These are phyloP conservation scores for Sander lucioperca DNA, from an alignment of 2,113 vertebrate species.

Conservation along the genomic window DNA sequence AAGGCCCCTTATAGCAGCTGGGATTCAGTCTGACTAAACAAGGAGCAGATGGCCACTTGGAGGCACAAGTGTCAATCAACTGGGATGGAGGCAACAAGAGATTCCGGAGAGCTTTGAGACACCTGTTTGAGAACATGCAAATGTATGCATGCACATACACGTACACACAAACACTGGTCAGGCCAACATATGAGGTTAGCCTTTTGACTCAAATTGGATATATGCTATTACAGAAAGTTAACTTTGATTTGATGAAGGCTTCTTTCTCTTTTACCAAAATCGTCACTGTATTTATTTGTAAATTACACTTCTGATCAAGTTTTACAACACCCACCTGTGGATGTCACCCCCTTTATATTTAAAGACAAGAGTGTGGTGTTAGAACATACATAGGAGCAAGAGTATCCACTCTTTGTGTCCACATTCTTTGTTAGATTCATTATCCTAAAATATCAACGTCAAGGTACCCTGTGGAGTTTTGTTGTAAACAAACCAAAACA, in stretches of 20 bases:
- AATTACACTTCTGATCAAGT: background rate
- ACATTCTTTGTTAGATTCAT: background rate
- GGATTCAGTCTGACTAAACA: conserved; percentile 53
- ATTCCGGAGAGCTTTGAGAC: conserved; percentile 25
- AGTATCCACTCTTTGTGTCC: background rate
- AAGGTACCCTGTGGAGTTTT: background rate
- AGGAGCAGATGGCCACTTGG: conserved; percentile 71
- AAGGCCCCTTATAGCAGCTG: conserved; percentile 49
- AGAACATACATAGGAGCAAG: background rate
- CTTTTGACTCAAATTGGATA: background rate
- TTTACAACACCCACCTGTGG: background rate
- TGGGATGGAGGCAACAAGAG: conserved; percentile 24
- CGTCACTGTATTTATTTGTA: background rate
- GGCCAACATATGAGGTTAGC: background rate
- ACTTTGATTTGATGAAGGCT: background rate
- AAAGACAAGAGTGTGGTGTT: background rate
- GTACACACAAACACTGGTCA: background rate
- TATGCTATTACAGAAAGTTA: background rate
- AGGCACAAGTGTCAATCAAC: conserved; percentile 69
- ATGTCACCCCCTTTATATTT: background rate
- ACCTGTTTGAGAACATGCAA: conserved; percentile 42
- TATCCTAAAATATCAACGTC: background rate
- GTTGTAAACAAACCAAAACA: background rate
- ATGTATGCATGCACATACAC: conserved; percentile 54
- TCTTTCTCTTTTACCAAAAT: background rate